Conservation (phyloP, 2,113 vertebrate genomes). For the Gallinago undulata region DNA sequence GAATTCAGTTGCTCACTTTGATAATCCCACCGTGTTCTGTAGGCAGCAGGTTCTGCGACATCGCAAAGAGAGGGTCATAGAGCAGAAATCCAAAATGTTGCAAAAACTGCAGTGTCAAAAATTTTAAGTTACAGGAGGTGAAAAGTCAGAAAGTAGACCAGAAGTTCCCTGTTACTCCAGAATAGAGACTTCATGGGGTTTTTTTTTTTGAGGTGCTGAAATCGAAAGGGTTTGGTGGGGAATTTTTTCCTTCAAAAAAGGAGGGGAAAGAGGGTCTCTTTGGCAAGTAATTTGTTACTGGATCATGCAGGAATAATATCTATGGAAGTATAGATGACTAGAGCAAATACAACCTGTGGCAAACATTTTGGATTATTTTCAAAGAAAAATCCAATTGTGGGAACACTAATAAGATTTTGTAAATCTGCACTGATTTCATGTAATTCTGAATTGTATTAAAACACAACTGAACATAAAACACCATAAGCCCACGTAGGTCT, state of each 20-base stretch:
- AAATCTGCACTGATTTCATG: neutral
- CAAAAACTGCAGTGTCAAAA: neutral
- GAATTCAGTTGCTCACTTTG: neutral
- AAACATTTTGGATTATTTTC: neutral
- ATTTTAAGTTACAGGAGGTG: neutral
- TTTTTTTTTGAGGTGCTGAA: neutral
- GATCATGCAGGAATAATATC: neutral
- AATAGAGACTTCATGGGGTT: neutral
- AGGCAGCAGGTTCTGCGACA: neutral
- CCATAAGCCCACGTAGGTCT: neutral
- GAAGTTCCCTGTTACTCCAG: neutral
- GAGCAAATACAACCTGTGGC: neutral
- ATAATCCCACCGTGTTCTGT: neutral
- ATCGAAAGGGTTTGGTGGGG: neutral
- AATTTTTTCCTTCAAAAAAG: accelerated
- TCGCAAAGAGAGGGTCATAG: neutral
- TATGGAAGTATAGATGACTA: neutral
- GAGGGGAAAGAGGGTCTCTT: accelerated
- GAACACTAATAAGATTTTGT: neutral
- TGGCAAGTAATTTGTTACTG: neutral
- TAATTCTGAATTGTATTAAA: neutral
- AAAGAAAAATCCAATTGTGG: neutral
- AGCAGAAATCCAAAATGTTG: neutral
- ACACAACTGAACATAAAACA: neutral
- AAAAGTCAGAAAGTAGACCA: neutral